phyloP scores from a whole-genome alignment of 2,888 invertebrate genomes.

The Spisula solida region DNA sequence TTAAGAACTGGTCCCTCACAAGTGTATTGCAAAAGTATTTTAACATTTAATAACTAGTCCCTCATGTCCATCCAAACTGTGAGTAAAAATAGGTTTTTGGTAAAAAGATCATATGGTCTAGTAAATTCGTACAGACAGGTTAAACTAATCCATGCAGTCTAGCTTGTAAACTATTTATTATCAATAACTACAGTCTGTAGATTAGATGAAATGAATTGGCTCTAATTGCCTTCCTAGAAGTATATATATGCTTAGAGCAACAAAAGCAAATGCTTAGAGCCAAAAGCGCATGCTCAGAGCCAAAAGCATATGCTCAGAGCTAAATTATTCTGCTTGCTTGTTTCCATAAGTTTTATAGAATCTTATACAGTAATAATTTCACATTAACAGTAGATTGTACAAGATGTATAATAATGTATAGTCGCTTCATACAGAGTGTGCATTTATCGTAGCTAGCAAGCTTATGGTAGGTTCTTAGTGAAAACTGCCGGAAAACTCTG shows the following conservation, averaged over 20 bases:
- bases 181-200: background rate
- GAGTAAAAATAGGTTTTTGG: no score
- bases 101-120: no score
- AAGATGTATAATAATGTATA: conserved; percentile 12
- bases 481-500: background rate
- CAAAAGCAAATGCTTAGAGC: background rate
- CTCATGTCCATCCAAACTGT: no score
- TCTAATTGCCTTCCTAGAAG: background rate
- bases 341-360: conserved; percentile 1
- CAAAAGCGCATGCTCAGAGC: background rate
- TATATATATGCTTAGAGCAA: background rate
- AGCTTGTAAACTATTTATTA: background rate
- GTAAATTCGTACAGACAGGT: no score
- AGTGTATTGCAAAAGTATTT: no score
- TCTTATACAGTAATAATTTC: background rate
- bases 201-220: background rate
- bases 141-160: no score
- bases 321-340: conserved; percentile 9
- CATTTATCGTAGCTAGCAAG: conserved; percentile 41
- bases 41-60: no score
- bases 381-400: conserved; percentile 10
- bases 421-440: conserved; percentile 40
- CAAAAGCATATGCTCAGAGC: background rate
- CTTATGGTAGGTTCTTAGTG: conserved; percentile 6
- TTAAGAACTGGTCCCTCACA: no score